Base-by-base conservation (phyloP, 2,888 invertebrate species). In the Alentia gelatinosa region DNA sequence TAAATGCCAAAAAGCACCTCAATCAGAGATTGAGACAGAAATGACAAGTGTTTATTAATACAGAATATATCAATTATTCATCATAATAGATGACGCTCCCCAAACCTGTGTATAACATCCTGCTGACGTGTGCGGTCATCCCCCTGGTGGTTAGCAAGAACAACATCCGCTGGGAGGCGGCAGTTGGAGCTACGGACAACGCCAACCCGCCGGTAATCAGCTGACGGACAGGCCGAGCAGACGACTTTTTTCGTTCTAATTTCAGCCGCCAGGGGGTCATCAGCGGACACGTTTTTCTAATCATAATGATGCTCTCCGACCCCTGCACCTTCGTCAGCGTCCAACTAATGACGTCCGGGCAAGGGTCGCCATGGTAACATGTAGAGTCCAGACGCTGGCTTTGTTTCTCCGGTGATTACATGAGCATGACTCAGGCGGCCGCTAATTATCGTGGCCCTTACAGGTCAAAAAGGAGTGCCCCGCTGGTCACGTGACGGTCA, bases 231-330 rank as follows among this genome's bases (percentile, higher is more conserved):
- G n/a, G 79, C 39, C 4, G 26, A 79, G 79, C 79, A 79, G 79
- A 79, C 79, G 79, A 79, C 79, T 79, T 50, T 47, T 86, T 35
- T 26, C 47, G 47, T 86, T 86, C 86, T 86, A 86, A 86, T 86
- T 86, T 47, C 86, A 42, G 86, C 47, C 42, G 86, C 42, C 33
- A 26, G 47, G 33, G 86, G 86, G 86, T 86, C 86, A 86, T 86
- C 86, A 86, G 86, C 86, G 86, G 86, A 86, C 86, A 86, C 86
- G 47, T 86, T 86, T 86, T 86, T 86, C 86, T 86, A 86, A 86
- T 86, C 86, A 86, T 86, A 47, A 86, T 86, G 86, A 86, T 50
- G 86, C 86, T 47, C 86, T 30, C 86, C 50, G 86, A 86, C 86
- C 86, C 47, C 50, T 86, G 47, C n/a, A 42, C 26, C 86, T 86